Evolutionary conservation across 1,140 invertebrate species (phyloP), one percentile per base, ranked within the genome.

Genomic region (Araneus ventricosus): DNA sequence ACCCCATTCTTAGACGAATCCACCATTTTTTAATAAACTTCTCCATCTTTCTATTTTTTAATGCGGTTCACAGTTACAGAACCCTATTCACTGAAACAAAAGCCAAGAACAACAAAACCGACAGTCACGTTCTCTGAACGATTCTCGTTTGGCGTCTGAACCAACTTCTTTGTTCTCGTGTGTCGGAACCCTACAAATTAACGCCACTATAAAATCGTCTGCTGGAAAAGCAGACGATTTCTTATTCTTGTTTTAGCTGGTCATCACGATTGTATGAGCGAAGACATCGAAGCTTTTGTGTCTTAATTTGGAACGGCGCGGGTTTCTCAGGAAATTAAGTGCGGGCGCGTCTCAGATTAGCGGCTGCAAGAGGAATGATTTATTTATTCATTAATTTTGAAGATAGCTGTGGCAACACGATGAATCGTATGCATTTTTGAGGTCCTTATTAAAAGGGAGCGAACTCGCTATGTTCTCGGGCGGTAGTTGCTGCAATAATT

Each of bases 141-240:
- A 75, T 20, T 34, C 14, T 34, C 70, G 70, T 75, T 37, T 37
- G 30, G 30, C 70, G 70, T 75, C 70, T 75, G 70, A 63, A 63
- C 59, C n/a, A 8, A 63, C 24, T 75, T 75, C 70, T 75, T 75
- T 75, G 70, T 75, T 75, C 70, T 75, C 34, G 27, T 75, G 70
- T 75, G 70, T 75, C 70, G 70, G 70, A 20, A 75, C 70, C 70
- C 70, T 75, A 75, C 70, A 75, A 75, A 75, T 75, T 75, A 75
- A 75, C 70, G 70, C 70, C 70, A 34, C 70, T 75, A 75, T 75
- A 75, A 75, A 75, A 75, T 75, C 70, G 70, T 75, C 70, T 75
- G 70, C 30, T 75, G 70, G 70, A 75, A 37, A 75, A 34, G 27
- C 17, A 30, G 17, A 34, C 27, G 30, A 34, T 34, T 75, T 75